A percentile compares a stretch with the other conserved stretches of the same genome.
Conservation (phyloP, 2,797 vertebrate genomes). For the Clarias fuscus region DNA sequence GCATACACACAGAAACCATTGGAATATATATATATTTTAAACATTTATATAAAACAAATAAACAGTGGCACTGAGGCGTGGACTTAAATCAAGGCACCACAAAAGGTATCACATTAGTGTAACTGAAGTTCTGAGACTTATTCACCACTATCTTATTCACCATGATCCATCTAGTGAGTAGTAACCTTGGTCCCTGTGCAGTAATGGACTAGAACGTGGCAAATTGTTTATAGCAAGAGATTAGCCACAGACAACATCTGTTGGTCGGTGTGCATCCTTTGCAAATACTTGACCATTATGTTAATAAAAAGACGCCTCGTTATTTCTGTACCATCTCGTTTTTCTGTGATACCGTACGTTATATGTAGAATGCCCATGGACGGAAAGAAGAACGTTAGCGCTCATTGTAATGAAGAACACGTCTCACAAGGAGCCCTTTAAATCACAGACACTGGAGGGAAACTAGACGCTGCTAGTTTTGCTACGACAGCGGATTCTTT, state of each 20-base stretch:
- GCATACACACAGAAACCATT: background rate
- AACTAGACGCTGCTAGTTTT: background rate
- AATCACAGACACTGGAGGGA: background rate
- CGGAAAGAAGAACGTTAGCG: background rate
- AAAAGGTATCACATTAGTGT: background rate
- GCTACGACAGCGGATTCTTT: background rate
- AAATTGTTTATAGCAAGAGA: background rate
- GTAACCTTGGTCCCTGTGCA: background rate
- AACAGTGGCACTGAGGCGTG: background rate
- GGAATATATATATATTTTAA: background rate
- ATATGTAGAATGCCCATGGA: background rate
- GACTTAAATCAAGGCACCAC: background rate
- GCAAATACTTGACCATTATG: background rate
- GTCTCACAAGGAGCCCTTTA: background rate
- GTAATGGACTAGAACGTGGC: background rate
- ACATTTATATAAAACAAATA: background rate
- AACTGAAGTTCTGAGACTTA: background rate
- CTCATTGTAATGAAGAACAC: background rate
- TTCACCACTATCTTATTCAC: background rate
- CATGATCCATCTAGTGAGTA: background rate
- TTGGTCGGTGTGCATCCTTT: background rate
- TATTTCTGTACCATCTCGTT: background rate
- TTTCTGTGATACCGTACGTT: background rate
- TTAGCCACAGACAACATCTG: background rate
- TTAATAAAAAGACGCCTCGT: background rate